Evolutionary conservation across 2,113 vertebrate species (phyloP).

Genomic region (Muscicapa adusta): DNA sequence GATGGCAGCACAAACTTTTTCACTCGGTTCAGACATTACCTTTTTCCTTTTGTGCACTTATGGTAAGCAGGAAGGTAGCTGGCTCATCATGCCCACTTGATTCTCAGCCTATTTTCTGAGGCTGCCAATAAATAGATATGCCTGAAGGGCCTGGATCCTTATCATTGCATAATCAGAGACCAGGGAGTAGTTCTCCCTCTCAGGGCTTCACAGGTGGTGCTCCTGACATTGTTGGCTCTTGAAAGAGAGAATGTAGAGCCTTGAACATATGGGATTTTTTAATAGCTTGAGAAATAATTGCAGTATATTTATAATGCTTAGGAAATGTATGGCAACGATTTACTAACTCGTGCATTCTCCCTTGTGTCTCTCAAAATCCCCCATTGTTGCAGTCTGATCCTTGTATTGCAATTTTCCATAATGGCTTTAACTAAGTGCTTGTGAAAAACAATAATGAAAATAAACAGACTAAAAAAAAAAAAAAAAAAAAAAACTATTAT

Average conservation of each 20-base stretch:
- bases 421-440: background rate
- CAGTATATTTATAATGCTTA: background rate
- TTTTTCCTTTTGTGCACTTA: background rate
- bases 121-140: background rate
- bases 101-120: background rate
- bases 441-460: background rate
- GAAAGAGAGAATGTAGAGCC: background rate
- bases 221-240: background rate
- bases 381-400: background rate
- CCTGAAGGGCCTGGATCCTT: background rate
- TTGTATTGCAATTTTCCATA: background rate
- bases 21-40: background rate
- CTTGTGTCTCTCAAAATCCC: background rate
- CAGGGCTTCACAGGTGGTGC: background rate
- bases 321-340: background rate
- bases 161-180: constrained; percentile 29
- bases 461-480: background rate
- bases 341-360: background rate
- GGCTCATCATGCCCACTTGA: background rate
- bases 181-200: background rate
- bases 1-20: constrained; percentile 31
- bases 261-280: background rate
- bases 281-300: background rate
- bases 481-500: background rate
- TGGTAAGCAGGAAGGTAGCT: background rate